Evolutionary conservation across 1,140 invertebrate species (phyloP), one percentile per base, ranked within the genome.

Genomic region (Campodea augens): DNA sequence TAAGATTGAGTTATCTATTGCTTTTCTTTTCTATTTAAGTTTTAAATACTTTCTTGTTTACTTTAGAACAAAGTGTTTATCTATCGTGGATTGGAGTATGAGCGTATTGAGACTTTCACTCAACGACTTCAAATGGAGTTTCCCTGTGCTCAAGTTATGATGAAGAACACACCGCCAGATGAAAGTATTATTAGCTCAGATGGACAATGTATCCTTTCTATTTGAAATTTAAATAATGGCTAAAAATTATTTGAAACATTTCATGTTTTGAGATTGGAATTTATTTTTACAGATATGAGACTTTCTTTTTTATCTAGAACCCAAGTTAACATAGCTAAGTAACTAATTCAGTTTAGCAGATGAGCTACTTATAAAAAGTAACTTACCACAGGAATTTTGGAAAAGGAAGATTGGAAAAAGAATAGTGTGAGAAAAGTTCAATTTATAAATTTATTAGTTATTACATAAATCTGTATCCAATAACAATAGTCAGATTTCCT

Each of bases 11-110:
- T 38, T 13, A 5, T 44, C 25, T 42, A 21, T 25, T 48, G 18
- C 5, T 40, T 19, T n/a, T 36, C 44, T n/a, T 44, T 49, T 44
- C 48, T 22, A 45, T 47, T 24, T 39, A 36, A 41, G 10, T 12
- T 24, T 24, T 36, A 36, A 3, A 42, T 47, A 46, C 36, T 19
- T 41, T 15, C 41, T 42, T 42, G 42, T 45, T 50, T 49, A 52
- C 45, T 56, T 68, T 63, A 93, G 82, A 93, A 93, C 56, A 91
- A 90, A 60, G 76, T 91, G 50, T 97, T 97, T 63, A 80, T 98
- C 20, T 97, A 96, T 65, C 77, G 93, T 45, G 92, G 93, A 0
- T 67, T 93, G 52, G 89, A 95, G 58, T 95, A 95, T 60, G 93
- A 98, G 64, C 74, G 87, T 50, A 86, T 97, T 52, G 81, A 79